Percentiles rank a stretch among this genome's conserved stretches.
Evolutionary conservation across 2,797 vertebrate species (phyloP).

Genomic region (Euphonia xanthogaster): DNA sequence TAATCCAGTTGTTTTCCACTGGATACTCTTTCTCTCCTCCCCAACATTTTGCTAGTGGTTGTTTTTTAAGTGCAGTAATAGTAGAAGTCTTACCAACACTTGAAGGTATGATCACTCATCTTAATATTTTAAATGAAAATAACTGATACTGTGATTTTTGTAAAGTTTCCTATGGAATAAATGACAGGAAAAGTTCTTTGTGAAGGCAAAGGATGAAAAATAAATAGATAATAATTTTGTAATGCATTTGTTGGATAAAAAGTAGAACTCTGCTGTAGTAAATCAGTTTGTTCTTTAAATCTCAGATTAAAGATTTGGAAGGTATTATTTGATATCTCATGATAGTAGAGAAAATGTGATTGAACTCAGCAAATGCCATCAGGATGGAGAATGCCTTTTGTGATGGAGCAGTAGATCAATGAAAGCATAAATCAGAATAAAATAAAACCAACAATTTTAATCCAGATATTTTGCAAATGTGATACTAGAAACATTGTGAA

Average conservation of each 20-base stretch:
- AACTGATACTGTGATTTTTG: neutral
- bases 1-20: neutral
- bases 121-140: neutral
- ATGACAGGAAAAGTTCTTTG: neutral
- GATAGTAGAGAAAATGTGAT: neutral
- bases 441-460: neutral
- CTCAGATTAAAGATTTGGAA: neutral
- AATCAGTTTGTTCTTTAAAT: neutral
- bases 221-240: neutral
- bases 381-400: neutral
- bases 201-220: neutral
- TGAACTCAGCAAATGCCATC: neutral
- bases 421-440: neutral
- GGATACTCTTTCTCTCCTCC: neutral
- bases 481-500: neutral
- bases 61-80: neutral
- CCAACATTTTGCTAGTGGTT: neutral
- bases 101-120: neutral
- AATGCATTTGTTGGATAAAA: neutral
- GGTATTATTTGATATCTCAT: neutral
- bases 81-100: neutral
- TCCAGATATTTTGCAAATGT: neutral
- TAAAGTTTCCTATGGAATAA: neutral
- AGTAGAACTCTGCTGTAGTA: neutral
- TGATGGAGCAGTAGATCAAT: neutral